A percentile compares a stretch with the other conserved stretches of the same genome.
Evolutionary conservation across 2,113 vertebrate species (phyloP).

Genomic region (Oryzias woworae): DNA sequence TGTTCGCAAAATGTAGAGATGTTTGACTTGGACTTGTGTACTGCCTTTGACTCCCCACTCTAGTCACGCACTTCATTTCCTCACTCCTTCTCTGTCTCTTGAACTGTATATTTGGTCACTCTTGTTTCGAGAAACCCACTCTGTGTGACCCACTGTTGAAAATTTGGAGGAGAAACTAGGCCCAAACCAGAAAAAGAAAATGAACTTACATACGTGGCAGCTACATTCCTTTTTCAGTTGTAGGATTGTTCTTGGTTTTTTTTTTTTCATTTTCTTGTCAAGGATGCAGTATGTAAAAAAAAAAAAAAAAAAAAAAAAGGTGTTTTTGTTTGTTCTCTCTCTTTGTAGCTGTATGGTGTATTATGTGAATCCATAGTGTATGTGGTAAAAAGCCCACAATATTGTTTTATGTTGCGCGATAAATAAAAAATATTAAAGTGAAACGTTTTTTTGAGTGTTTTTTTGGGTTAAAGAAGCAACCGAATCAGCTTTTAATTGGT

Average conservation of each 20-base stretch:
- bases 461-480: neutral
- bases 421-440: conserved; percentile 80
- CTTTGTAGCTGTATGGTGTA: conserved; percentile 86
- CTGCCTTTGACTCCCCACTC: conserved; percentile 46
- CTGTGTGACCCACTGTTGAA: conserved; percentile 53
- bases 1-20: conserved; percentile 58
- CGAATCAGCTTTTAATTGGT: neutral
- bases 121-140: conserved; percentile 40
- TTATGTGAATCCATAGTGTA: conserved; percentile 87
- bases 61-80: conserved; percentile 56
- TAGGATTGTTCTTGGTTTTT: conserved; percentile 76
- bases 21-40: conserved; percentile 53
- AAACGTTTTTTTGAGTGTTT: conserved; percentile 44
- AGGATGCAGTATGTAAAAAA: conserved; percentile 85
- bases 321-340: conserved; percentile 82
- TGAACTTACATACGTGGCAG: conserved; percentile 77
- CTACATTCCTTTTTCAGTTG: conserved; percentile 82
- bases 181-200: conserved; percentile 39
- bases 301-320: conserved; percentile 69
- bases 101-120: conserved; percentile 64
- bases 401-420: conserved; percentile 86
- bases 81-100: conserved; percentile 41
- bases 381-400: conserved; percentile 80
- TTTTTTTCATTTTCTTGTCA: conserved; percentile 76
- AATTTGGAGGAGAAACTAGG: conserved; percentile 44